Evolutionary conservation across 2,113 vertebrate species (phyloP), one percentile per base, ranked within the genome.

Genomic region (Thymallus thymallus): DNA sequence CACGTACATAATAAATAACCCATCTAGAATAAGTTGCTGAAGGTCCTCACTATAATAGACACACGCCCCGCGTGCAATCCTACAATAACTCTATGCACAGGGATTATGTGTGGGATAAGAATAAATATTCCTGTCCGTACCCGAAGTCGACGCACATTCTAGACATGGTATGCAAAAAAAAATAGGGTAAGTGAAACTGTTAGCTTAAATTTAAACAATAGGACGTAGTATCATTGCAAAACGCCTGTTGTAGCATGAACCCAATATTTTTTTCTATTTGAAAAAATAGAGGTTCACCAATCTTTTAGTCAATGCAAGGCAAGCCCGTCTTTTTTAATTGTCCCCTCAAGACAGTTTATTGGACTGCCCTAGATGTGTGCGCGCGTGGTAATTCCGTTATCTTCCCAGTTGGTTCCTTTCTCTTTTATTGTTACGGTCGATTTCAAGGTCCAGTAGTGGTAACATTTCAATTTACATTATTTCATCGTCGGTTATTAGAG

Each of bases 341-440:
- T 18, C 30, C 41, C 69, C 80, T 81, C 1, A 82, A 81, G 48
- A 51, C 82, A 89, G 76, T 83, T 80, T 41, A 26, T 66, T 14
- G 20, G 56, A 73, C 61, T 74, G 62, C 6, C 46, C 56, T 67
- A 66, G 26, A 35, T 35, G 69, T 63, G 32, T 41, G 63, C 60
- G 51, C 69, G 48, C 63, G 78, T 73, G 74, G 71, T 87, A 85
- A 87, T 86, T 89, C 88, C 89, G 81, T 88, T 87, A 82, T 84
- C 78, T 81, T 76, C 74, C 22, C 81, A 46, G 78, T 22, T 30
- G 66, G 73, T 84, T 82, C 82, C 74, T 76, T 77, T 51, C 75
- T 73, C 68, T 74, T 7, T 51, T 18, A 68, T 20, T 32, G 67
- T 76, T 73, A 77, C 73, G 46, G 67, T 63, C n/a, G 26, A 79